These are phyloP conservation scores for Mellilla xanthometata DNA, from an alignment of 2,888 invertebrate genomes.

Conservation along the genomic window DNA sequence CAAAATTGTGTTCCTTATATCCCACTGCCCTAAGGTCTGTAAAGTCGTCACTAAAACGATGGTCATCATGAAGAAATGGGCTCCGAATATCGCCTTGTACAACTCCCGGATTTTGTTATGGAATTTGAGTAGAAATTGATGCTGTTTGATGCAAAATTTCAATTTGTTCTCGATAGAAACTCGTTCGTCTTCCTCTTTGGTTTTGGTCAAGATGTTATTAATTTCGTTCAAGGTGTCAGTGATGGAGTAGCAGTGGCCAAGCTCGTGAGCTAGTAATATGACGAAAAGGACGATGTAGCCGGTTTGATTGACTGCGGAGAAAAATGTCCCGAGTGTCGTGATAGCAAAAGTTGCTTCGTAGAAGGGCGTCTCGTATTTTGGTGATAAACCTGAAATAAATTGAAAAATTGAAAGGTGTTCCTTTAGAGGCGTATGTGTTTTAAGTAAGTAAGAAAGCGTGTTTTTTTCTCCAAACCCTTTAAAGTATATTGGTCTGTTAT, in stretches of 20 bases:
- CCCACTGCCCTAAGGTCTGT: slow-evolving; percentile 57
- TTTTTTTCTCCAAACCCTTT: too few species aligned
- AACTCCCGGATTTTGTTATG: slow-evolving; percentile 46
- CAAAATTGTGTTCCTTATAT: slow-evolving; percentile 50
- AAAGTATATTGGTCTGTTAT: too few species aligned
- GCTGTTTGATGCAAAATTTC: slow-evolving; percentile 51
- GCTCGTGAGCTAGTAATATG: slow-evolving; percentile 49
- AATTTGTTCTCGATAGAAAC: slow-evolving; percentile 38
- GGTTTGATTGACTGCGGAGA: slow-evolving; percentile 59
- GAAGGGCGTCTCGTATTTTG: slow-evolving; percentile 54
- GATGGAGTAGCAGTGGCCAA: slow-evolving; percentile 56
- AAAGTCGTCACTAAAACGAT: slow-evolving; percentile 55
- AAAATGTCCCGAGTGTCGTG: slow-evolving; percentile 45
- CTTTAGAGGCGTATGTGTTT: too few species aligned
- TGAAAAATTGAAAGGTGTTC: too few species aligned
- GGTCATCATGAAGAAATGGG: slow-evolving; percentile 57
- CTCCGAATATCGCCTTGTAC: slow-evolving; percentile 51
- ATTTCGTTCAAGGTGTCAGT: slow-evolving; percentile 48
- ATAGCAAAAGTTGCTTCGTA: slow-evolving; percentile 50
- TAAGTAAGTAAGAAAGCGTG: too few species aligned
- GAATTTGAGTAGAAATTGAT: slow-evolving; percentile 51
- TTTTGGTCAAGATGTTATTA: slow-evolving; percentile 24
- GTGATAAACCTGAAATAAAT: slow-evolving; percentile 45
- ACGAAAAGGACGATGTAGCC: slow-evolving; percentile 59
- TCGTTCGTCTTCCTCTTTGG: slow-evolving; percentile 10